Base-by-base conservation (phyloP, 2,113 vertebrate species). In the Silurus asotus region DNA sequence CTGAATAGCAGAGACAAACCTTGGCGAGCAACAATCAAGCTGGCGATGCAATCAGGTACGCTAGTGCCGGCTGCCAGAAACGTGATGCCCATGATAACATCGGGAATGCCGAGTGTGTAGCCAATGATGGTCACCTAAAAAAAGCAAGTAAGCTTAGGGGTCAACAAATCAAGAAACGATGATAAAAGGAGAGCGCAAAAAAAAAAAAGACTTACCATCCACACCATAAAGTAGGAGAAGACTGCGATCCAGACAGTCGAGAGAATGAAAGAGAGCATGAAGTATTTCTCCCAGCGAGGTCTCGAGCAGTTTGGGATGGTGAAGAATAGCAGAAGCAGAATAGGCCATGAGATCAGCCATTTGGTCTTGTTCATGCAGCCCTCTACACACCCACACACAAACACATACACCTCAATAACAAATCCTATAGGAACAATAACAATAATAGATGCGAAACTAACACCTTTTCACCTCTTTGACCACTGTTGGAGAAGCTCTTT, bases 211-310 rank as follows among this genome's bases (percentile, higher is more conserved):
- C 97, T 94, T 92, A 99, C 98, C 98, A 99, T 96, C 98, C 98
- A 99, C 91, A 99, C 98, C 98, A 99, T 99, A n/a, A 99, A 86
- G 91, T 99, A 99, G 89, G 98, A 99, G 92, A 99, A 99, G 92
- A 99, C 83, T 0, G 98, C 98, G 10, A 99, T 99, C 98, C 98
- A 99, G 83, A 99, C 56, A 0, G 98, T 99, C 78, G 98, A 97
- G 0, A 97, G 94, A 83, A 98, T 0, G 65, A 99, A 99, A 7
- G 97, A 98, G 28, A 96, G 0, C 98, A 99, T 99, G 93, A 99
- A 99, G 91, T 69, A 97, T 49, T 89, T 97, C 94, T 98, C 98
- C 98, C 97, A 99, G 87, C 97, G 97, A 64, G 96, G 96, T 89
- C 96, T 97, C 90, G 93, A 96, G 93, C 97, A 98, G 95, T 99